Base-by-base conservation (phyloP, 2,797 vertebrate species). In the Betta splendens region DNA sequence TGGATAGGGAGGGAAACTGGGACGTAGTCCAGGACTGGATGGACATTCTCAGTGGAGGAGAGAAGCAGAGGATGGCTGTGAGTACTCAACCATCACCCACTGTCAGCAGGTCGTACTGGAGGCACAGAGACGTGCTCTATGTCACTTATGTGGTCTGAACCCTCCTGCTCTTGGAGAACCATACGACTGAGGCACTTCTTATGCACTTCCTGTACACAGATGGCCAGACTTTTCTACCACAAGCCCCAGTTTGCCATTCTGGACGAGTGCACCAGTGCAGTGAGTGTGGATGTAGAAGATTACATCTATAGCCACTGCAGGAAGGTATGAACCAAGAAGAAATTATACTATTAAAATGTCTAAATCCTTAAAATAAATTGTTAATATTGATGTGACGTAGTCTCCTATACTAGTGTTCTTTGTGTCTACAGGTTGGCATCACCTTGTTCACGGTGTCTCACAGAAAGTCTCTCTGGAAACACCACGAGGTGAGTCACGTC, bases 61-160 rank as follows among this genome's bases (percentile, higher is more conserved):
- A 99, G 50, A 98, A 99, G 75, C 97, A 99, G 83, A 94, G 97
- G 68, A 98, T 99, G 96, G 97, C 97, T 13, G 97, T 99, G 89
- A 88, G 94, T 75, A 40, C 22, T 42, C 35, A 17, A 12, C 3
- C 15, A 16, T 16, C 6, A 7, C 33, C 15, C n/a, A 7, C 25
- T 26, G 25, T 33, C 15, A n/a, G 7, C n/a, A 3, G 4, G 3
- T 5, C 2, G 13, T 33, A 15, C 9, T 25, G 23, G 26, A 28
- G 10, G 9, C 22, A 37, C 33, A 17, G n/a, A 49, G 21, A 6
- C 33, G n/a, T 33, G 11, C 12, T 13, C n/a, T n/a, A n/a, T n/a
- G 22, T 12, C 2, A 33, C 22, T 52, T 9, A 1, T 23, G 15
- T 37, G 15, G 13, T 35, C 33, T 15, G 18, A 5, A 11, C 29